Base-by-base conservation (phyloP, 2,888 invertebrate genomes). In the Capitulum mitella region DNA sequence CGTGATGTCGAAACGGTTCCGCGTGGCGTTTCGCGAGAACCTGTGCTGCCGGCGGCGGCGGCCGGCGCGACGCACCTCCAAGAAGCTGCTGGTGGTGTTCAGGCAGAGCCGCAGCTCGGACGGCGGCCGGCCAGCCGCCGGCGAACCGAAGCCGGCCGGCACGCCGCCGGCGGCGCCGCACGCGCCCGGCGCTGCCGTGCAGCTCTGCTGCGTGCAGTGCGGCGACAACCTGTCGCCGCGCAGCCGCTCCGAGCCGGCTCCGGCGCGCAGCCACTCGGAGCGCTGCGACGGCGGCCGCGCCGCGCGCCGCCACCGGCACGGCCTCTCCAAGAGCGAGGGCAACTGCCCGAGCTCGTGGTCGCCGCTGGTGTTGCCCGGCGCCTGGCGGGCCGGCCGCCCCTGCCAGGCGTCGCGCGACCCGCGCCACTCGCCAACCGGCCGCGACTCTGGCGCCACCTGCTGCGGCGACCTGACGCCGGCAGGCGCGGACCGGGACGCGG, bases 1-100 rank as follows among this genome's bases (percentile, higher is more conserved):
- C 70, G 79, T 80, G 58, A 80, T 80, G 80, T 80, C 80, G 12
- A 77, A 79, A 16, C 77, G 80, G 26, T 80, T 80, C 78, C 78
- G 80, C 51, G 79, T 79, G 29, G 80, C 80, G 43, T 78, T 80
- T 51, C 77, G 80, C 3, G 74, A 79, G 37, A 78, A 78, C 12
- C 58, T 80, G 76, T 80, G 80, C 26, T 79, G 80, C 22, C 79
- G 80, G 0, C 51, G 78, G 32, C 78, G 78, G 29, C 79, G 80
- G 80, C 79, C 80, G 54, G 61, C 79, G 46, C 43, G 79, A 10
- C 79, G 79, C 54, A 32, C 46, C 79, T 78, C 77, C 78, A 80
- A 70, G 37, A 70, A 70, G 70, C 0, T 70, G 22, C 70, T 70
- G 70, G 70, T 40, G 1, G 70, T 70, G 37, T 70, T 70, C 40